Conservation (phyloP, 2,797 vertebrate species). For the Alca torda region DNA sequence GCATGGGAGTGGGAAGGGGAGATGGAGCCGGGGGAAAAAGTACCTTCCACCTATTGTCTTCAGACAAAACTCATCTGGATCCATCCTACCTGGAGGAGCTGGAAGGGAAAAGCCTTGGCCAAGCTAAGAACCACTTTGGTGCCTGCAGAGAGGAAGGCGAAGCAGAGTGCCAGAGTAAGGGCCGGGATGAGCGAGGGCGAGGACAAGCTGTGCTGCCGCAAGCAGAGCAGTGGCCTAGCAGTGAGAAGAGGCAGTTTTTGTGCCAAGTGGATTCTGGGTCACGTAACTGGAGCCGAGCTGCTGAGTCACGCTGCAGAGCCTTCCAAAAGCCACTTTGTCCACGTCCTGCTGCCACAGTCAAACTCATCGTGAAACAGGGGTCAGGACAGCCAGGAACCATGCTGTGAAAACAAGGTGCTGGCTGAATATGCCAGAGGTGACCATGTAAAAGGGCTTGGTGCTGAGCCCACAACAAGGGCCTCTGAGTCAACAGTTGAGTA, state of each 20-base stretch:
- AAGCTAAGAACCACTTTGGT: background rate
- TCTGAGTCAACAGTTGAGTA: background rate
- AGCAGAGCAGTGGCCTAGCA: background rate
- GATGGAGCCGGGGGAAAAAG: background rate
- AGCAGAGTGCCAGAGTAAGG: background rate
- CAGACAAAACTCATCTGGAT: background rate
- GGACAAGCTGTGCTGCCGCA: background rate
- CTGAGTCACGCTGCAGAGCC: conserved; percentile 1
- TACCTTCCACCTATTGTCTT: background rate
- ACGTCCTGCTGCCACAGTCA: conserved; percentile 26
- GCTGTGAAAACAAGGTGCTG: conserved; percentile 18
- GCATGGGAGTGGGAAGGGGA: background rate
- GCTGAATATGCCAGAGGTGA: background rate
- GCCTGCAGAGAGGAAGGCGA: background rate
- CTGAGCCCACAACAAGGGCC: background rate
- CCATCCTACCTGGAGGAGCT: background rate
- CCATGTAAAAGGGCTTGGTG: background rate
- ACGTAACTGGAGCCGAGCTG: background rate
- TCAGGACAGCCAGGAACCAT: background rate
- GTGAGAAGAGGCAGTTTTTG: background rate
- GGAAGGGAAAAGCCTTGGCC: background rate
- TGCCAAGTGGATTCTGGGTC: conserved; percentile 60
- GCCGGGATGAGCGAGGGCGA: accelerated
- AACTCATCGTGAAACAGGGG: conserved; percentile 14
- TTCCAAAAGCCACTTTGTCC: conserved; percentile 42